These are phyloP conservation scores for Latrodectus elegans DNA, from an alignment of 2,888 invertebrate genomes.

Conservation along the genomic window DNA sequence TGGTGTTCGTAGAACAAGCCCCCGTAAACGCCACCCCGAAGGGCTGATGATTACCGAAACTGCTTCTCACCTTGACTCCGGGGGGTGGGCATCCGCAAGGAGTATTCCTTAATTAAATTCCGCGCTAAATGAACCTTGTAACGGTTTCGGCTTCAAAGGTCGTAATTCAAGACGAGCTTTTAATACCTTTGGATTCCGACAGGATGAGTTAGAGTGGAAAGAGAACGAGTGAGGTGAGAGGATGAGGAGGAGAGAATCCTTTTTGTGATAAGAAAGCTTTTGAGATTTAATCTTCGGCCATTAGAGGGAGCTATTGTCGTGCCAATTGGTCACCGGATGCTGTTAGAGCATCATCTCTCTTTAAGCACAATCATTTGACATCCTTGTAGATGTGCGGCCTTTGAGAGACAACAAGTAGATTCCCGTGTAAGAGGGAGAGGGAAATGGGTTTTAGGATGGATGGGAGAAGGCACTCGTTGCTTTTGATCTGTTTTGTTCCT, in stretches of 20 bases:
- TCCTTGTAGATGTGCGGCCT: conserved; percentile 11
- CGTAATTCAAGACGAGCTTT: conserved; percentile 55
- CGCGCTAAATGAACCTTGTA: conserved; percentile 60
- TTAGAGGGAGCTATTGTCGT: conserved; percentile 50
- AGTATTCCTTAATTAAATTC: conserved; percentile 58
- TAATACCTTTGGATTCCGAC: conserved; percentile 48
- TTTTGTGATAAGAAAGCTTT: conserved; percentile 37
- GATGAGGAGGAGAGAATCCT: background rate
- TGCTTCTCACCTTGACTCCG: background rate
- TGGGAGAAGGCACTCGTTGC: background rate
- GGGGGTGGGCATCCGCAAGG: conserved; percentile 12
- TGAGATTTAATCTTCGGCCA: conserved; percentile 57
- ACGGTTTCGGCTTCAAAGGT: conserved; percentile 57
- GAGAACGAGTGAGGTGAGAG: background rate
- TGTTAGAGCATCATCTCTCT: conserved; percentile 48
- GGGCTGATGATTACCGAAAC: conserved; percentile 6
- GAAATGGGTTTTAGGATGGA: background rate
- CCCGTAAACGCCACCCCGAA: background rate
- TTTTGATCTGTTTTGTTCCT: conserved; percentile 7
- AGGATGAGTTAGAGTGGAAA: conserved; percentile 30
- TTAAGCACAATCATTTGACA: conserved; percentile 10
- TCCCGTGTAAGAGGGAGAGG: background rate
- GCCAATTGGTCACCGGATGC: conserved; percentile 39
- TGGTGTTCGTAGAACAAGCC: background rate
- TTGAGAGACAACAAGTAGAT: conserved; percentile 34